phyloP scores from a whole-genome alignment of 2,888 invertebrate genomes.

The Dusona sp. region DNA sequence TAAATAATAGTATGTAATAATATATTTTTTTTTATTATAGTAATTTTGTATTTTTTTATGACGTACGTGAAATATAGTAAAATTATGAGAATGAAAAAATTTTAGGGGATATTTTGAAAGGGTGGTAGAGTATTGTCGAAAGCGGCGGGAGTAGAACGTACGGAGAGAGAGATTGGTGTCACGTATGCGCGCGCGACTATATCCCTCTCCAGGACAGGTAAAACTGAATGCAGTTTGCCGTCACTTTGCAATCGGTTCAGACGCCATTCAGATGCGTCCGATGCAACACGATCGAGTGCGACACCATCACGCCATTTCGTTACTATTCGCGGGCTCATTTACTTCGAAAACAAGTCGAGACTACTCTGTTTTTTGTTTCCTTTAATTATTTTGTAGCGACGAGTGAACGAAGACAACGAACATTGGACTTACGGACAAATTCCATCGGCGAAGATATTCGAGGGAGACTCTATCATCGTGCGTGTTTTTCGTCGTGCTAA shows the following conservation, averaged over 20 bases:
- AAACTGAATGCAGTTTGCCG: conserved; percentile 82
- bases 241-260: conserved; percentile 82
- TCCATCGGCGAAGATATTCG: neutral
- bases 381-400: conserved; percentile 1
- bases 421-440: neutral
- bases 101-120: conserved; percentile 33
- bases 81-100: conserved; percentile 24
- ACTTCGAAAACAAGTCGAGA: neutral
- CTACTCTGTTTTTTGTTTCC: neutral
- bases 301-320: conserved; percentile 20
- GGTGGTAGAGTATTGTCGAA: conserved; percentile 45
- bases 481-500: neutral
- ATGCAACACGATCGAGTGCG: conserved; percentile 73
- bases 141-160: conserved; percentile 58
- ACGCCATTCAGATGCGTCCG: conserved; percentile 82
- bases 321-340: conserved; percentile 42
- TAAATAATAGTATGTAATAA: neutral
- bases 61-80: neutral
- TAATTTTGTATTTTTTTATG: neutral
- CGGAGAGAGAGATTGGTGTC: conserved; percentile 76
- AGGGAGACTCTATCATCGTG: neutral
- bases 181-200: conserved; percentile 81
- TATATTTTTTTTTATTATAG: neutral
- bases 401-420: neutral
- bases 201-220: conserved; percentile 73